phyloP scores from a whole-genome alignment of 1,140 invertebrate genomes.

The Oryzaephilus surinamensis region DNA sequence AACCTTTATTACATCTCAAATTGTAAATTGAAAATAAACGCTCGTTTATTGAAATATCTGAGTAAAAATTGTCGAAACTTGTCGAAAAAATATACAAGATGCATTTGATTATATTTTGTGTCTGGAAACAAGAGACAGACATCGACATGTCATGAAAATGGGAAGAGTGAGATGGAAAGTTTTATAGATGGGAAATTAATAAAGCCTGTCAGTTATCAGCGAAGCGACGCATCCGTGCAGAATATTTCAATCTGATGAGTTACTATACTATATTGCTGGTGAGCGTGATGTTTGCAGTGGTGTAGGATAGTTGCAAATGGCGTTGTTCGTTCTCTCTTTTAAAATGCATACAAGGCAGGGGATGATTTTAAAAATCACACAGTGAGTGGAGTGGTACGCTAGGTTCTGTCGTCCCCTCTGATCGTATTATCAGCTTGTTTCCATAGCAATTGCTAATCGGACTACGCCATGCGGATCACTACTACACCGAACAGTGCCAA shows the following conservation, averaged over 20 bases:
- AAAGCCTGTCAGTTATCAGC: constrained; percentile 61
- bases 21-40: too few relatives aligned
- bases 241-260: constrained; percentile 27
- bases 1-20: too few relatives aligned
- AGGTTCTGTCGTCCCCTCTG: constrained; percentile 22
- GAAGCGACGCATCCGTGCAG: constrained; percentile 24
- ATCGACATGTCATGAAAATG: too few relatives aligned
- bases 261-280: constrained; percentile 5
- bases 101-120: constrained; percentile 15
- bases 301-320: constrained; percentile 24
- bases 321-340: constrained; percentile 15
- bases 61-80: constrained; percentile 18
- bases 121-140: constrained; percentile 23
- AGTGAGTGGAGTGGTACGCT: constrained; percentile 8
- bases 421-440: constrained; percentile 49
- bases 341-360: constrained; percentile 20
- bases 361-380: constrained; percentile 13
- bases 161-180: constrained; percentile 19
- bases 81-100: constrained; percentile 11
- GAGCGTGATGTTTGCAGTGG: constrained; percentile 20
- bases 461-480: constrained; percentile 34
- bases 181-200: constrained; percentile 51
- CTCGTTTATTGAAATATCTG: too few relatives aligned
- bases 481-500: constrained; percentile 35
- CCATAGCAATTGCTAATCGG: constrained; percentile 51